Conservation (phyloP, 2,797 vertebrate species). For the Urophycis tenuis region DNA sequence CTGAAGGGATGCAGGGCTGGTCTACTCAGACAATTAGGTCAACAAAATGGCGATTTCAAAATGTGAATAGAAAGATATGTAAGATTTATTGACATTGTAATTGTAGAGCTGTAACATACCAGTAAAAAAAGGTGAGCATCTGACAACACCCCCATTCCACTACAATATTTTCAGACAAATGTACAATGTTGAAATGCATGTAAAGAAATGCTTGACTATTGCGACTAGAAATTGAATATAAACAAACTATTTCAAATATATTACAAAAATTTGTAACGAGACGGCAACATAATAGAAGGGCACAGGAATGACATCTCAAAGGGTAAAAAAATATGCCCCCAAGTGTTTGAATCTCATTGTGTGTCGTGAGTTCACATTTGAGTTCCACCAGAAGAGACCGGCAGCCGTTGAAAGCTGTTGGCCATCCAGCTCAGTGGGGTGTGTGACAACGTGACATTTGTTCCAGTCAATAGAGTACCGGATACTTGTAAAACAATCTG, state of each 20-base stretch:
- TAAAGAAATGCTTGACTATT: not conserved
- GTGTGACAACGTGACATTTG: not conserved
- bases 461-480: not conserved
- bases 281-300: constrained; percentile 38
- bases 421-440: no score
- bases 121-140: not conserved
- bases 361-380: no score
- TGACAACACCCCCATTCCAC: not conserved
- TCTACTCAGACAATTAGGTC: no score
- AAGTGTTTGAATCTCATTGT: not conserved
- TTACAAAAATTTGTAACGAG: constrained; percentile 11
- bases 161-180: not conserved
- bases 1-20: no score
- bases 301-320: constrained; percentile 7
- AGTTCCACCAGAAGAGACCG: not conserved
- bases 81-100: no score
- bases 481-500: not conserved
- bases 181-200: not conserved
- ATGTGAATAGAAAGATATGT: not conserved
- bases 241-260: not conserved
- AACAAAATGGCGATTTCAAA: not conserved
- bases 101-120: not conserved
- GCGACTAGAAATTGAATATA: not conserved
- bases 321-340: not conserved
- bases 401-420: not conserved